Evolutionary conservation across 2,797 vertebrate species (phyloP).

Genomic region (Ctenopoma multispine): DNA sequence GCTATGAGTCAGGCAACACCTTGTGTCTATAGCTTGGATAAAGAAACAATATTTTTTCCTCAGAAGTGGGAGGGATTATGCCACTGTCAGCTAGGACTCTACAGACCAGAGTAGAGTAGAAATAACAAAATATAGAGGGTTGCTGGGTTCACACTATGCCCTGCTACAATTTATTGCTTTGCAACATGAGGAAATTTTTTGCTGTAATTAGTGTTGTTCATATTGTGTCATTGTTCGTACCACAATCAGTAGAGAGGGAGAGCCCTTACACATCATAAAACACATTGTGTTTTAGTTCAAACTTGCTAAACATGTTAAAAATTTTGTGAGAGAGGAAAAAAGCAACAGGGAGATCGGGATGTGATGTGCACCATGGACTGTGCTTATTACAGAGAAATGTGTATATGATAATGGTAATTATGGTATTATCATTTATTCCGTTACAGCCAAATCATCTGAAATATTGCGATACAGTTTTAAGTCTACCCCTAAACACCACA

Average conservation of each 20-base stretch:
- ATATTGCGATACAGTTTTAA: too few species aligned
- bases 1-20: conserved; percentile 67
- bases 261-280: too few species aligned
- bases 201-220: neutral
- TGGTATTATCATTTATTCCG: too few species aligned
- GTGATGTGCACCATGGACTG: neutral
- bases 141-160: neutral
- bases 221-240: neutral
- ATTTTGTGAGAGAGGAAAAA: too few species aligned
- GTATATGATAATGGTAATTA: too few species aligned
- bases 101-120: conserved; percentile 36
- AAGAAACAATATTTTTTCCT: conserved; percentile 53
- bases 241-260: too few species aligned
- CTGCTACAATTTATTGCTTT: neutral
- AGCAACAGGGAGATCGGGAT: neutral
- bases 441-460: too few species aligned
- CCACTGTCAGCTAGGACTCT: conserved; percentile 36
- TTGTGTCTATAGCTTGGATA: conserved; percentile 57
- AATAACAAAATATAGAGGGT: conserved; percentile 22
- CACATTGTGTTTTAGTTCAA: too few species aligned
- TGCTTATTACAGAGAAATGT: too few species aligned
- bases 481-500: neutral
- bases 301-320: too few species aligned
- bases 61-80: conserved; percentile 61
- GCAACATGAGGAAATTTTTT: conserved; percentile 8